Conservation (phyloP, 2,113 vertebrate genomes). For the Litocranius walleri region DNA sequence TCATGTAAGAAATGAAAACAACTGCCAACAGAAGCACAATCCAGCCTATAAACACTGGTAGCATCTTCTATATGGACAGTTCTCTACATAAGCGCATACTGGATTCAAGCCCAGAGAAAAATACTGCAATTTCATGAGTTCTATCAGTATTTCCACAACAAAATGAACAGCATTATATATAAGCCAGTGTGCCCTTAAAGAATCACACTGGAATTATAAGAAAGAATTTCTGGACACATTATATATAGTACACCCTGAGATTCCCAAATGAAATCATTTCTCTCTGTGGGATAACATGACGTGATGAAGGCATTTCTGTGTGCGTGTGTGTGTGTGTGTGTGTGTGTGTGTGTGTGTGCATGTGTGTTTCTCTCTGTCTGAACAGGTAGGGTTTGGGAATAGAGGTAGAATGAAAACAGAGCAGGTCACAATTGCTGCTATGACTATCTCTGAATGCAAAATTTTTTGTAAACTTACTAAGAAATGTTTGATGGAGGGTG, state of each 20-base stretch:
- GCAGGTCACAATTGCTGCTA: not conserved
- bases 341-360: no score
- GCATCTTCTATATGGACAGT: not conserved
- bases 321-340: not conserved
- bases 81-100: not conserved
- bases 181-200: not conserved
- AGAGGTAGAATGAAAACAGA: not conserved
- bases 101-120: not conserved
- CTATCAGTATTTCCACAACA: not conserved
- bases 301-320: not conserved
- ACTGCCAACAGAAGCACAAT: not conserved
- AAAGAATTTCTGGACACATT: not conserved
- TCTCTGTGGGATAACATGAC: not conserved
- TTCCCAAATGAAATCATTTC: not conserved
- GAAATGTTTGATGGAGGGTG: not conserved
- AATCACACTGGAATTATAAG: not conserved
- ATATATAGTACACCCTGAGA: not conserved
- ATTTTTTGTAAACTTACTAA: not conserved
- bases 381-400: not conserved
- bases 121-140: not conserved
- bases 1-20: slow-evolving; percentile 40
- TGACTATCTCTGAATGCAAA: not conserved
- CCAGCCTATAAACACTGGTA: not conserved
- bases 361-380: not conserved
- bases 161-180: not conserved